A percentile compares a stretch with the other conserved stretches of the same genome.
Evolutionary conservation across 2,888 invertebrate species (phyloP).

Genomic region (Eupithecia pulchellata): DNA sequence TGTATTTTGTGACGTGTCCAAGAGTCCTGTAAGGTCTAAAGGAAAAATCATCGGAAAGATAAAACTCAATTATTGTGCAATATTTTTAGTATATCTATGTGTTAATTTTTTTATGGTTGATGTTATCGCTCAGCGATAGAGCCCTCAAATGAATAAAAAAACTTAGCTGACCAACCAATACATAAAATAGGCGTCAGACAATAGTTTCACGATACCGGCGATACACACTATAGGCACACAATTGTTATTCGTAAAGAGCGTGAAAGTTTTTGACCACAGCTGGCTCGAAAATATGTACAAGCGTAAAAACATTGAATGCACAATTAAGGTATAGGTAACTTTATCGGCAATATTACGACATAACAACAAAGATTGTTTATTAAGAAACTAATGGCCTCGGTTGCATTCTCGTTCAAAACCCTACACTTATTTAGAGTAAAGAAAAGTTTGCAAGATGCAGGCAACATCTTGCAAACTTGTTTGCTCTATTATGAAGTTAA

Average conservation of each 20-base stretch:
- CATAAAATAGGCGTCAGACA: not conserved
- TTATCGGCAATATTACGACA: constrained; percentile 32
- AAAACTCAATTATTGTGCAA: no score
- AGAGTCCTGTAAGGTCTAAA: no score
- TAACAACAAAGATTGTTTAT: constrained; percentile 39
- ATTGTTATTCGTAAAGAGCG: not conserved
- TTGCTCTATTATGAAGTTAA: constrained; percentile 2
- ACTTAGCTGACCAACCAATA: no score
- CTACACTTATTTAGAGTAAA: constrained; percentile 13
- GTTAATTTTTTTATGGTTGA: no score
- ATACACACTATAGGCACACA: not conserved
- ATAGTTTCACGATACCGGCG: not conserved
- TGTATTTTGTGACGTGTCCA: no score
- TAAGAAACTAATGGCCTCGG: constrained; percentile 40
- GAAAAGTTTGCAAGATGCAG: constrained; percentile 19
- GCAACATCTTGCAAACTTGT: no score
- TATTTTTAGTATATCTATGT: no score
- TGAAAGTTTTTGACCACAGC: constrained; percentile 37
- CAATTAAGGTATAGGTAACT: constrained; percentile 33
- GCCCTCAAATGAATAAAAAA: no score
- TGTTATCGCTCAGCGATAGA: no score
- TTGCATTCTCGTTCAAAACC: constrained; percentile 16
- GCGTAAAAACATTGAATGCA: constrained; percentile 38
- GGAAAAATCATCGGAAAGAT: no score
- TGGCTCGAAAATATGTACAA: constrained; percentile 34